Conservation (phyloP, 2,113 vertebrate genomes). For the Callocephalon fimbriatum region DNA sequence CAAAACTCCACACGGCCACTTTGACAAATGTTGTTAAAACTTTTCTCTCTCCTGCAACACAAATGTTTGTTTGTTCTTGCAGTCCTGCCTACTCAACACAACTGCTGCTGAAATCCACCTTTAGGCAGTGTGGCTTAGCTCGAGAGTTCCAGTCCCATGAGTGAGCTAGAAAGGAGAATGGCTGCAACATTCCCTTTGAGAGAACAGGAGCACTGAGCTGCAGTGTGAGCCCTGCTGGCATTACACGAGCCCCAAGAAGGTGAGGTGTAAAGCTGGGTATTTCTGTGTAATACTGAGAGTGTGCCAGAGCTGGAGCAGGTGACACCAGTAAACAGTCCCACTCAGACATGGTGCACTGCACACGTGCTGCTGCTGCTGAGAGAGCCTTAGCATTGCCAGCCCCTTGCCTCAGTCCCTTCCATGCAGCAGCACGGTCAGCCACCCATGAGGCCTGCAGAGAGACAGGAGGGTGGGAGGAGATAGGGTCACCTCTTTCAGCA, state of each 20-base stretch:
- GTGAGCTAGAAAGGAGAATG: not conserved
- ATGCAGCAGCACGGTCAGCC: fast-evolving
- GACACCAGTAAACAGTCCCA: not conserved
- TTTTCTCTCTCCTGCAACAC: not conserved
- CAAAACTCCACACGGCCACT: not conserved
- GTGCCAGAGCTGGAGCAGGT: not conserved
- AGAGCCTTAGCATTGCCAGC: not conserved
- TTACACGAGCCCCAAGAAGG: not conserved
- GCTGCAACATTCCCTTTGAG: fast-evolving
- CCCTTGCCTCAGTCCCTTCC: not conserved
- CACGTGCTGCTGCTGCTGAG: not conserved
- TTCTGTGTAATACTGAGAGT: not conserved
- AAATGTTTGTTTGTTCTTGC: not conserved
- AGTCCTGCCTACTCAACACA: not conserved
- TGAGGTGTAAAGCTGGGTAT: not conserved
- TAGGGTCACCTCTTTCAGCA: not conserved
- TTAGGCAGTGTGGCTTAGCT: not conserved
- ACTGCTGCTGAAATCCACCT: not conserved
- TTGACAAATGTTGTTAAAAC: not conserved
- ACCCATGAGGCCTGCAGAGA: not conserved
- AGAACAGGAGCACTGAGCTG: not conserved
- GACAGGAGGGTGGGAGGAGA: not conserved
- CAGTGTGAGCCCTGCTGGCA: not conserved
- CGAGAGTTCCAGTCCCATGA: fast-evolving
- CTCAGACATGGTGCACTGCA: fast-evolving